These are phyloP conservation scores for Ennomos quercinarius DNA, from an alignment of 2,888 invertebrate species.

Conservation along the genomic window DNA sequence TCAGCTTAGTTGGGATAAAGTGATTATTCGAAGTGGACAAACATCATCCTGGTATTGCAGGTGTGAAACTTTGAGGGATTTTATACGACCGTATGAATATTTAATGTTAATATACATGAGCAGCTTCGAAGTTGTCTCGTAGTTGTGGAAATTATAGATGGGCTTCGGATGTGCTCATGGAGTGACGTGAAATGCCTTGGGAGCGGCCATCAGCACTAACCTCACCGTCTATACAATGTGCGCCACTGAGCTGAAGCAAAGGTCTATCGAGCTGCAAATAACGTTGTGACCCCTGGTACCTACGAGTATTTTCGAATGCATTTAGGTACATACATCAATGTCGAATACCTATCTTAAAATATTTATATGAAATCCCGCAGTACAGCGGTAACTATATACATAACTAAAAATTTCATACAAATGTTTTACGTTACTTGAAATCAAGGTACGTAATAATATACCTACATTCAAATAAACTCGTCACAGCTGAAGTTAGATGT, in stretches of 20 bases:
- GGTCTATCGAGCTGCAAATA: constrained; percentile 19
- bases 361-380: too few species aligned
- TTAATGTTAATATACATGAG: constrained; percentile 21
- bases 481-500: too few species aligned
- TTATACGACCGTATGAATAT: constrained; percentile 24
- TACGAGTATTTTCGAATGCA: too few species aligned
- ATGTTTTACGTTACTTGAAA: too few species aligned
- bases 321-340: too few species aligned
- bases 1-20: constrained; percentile 32
- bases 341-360: too few species aligned
- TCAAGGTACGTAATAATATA: too few species aligned
- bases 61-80: constrained; percentile 28
- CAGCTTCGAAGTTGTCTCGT: constrained; percentile 19
- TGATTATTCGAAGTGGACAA: constrained; percentile 34
- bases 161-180: constrained; percentile 11
- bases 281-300: background rate
- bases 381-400: too few species aligned
- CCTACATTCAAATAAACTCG: too few species aligned
- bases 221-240: constrained; percentile 11
- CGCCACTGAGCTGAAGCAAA: constrained; percentile 11
- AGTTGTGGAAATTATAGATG: constrained; percentile 21
- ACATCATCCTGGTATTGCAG: constrained; percentile 18
- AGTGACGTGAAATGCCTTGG: constrained; percentile 15
- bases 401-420: too few species aligned
- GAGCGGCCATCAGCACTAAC: constrained; percentile 17